Conservation (phyloP, 2,888 invertebrate genomes). For the Amorpha juglandis region DNA sequence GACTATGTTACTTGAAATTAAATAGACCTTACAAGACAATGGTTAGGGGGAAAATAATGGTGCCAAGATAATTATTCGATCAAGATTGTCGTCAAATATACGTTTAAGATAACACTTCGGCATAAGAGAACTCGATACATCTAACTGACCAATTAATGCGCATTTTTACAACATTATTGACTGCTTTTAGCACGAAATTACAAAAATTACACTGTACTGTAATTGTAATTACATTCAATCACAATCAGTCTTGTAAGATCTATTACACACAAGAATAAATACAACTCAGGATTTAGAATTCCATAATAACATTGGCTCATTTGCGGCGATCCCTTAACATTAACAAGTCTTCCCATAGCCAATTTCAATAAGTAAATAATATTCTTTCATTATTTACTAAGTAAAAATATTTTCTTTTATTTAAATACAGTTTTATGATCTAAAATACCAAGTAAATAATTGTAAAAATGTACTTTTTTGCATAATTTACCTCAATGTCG, state of each 20-base stretch:
- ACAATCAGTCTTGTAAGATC: neutral
- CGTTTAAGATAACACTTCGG: no score
- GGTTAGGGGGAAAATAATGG: no score
- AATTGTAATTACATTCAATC: no score
- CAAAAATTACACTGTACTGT: no score
- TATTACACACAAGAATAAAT: neutral
- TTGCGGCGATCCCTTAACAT: neutral
- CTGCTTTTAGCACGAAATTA: no score
- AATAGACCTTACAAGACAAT: no score
- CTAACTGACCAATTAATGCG: no score
- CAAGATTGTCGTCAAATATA: no score
- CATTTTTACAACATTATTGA: no score
- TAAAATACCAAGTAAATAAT: neutral
- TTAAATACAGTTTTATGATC: slow-evolving; percentile 19
- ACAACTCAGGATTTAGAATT: neutral
- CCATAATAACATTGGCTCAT: slow-evolving; percentile 1
- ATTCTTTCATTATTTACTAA: slow-evolving; percentile 9
- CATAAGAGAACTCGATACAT: no score
- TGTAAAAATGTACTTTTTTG: slow-evolving; percentile 15
- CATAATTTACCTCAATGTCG: slow-evolving; percentile 6
- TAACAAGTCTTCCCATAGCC: slow-evolving; percentile 19
- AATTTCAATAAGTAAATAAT: slow-evolving; percentile 19
- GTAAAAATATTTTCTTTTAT: slow-evolving; percentile 20
- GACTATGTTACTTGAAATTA: no score
- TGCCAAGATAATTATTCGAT: no score